Percentiles rank a stretch among this genome's conserved stretches.
Evolutionary conservation across 2,113 vertebrate species (phyloP).

Genomic region (Hassar affinis): DNA sequence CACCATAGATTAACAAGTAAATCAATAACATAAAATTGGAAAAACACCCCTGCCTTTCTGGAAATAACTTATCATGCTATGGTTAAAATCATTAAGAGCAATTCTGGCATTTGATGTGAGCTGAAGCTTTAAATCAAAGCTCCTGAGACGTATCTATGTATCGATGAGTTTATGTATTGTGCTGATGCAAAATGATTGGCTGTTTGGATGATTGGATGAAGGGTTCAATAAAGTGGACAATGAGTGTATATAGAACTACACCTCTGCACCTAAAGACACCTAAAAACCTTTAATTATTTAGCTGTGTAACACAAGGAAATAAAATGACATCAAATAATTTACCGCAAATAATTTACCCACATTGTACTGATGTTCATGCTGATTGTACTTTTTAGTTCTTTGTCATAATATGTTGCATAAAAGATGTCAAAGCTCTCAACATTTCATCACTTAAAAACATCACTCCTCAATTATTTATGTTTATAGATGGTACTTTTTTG

Average conservation of each 20-base stretch:
- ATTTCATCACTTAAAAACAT: not conserved
- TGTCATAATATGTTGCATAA: not conserved
- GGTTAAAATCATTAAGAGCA: not conserved
- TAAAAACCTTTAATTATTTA: too few relatives aligned
- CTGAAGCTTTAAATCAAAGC: not conserved
- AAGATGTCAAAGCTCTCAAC: conserved; percentile 1
- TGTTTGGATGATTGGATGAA: not conserved
- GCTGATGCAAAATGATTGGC: not conserved
- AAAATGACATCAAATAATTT: too few relatives aligned
- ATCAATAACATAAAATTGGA: not conserved
- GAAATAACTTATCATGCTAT: not conserved
- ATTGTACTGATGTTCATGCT: not conserved
- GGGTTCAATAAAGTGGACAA: not conserved
- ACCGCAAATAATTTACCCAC: not conserved
- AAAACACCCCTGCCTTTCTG: not conserved
- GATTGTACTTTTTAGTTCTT: not conserved
- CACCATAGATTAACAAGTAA: too few relatives aligned
- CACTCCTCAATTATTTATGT: conserved; percentile 7
- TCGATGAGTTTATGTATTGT: not conserved
- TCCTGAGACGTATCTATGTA: not conserved
- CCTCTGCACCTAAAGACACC: not conserved
- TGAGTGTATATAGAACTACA: not conserved
- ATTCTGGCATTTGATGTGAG: not conserved
- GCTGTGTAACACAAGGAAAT: not conserved
- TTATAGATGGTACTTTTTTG: conserved; percentile 60